Evolutionary conservation across 2,797 vertebrate species (phyloP).

Genomic region (Aratinga solstitialis): DNA sequence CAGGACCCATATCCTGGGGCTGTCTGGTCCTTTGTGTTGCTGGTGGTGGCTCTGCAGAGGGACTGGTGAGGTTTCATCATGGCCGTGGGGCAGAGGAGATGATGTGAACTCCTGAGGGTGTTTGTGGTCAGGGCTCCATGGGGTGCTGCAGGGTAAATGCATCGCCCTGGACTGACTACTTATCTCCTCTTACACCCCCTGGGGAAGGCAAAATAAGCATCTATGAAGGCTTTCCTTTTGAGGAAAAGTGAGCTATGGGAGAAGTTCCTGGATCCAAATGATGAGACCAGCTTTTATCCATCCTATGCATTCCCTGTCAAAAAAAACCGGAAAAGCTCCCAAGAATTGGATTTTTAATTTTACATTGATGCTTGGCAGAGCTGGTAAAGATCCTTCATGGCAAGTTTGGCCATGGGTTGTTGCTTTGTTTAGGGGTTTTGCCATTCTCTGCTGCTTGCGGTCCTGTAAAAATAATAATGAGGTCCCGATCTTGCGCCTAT

Average conservation of each 20-base stretch:
- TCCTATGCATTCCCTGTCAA: neutral
- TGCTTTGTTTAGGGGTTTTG: constrained; percentile 6
- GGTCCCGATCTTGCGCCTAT: constrained; percentile 28
- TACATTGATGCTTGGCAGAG: constrained; percentile 10
- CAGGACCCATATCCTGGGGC: neutral
- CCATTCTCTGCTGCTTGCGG: neutral
- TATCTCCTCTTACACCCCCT: neutral
- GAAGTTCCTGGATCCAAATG: neutral
- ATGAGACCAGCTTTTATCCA: neutral
- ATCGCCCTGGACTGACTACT: neutral
- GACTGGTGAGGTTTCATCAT: neutral
- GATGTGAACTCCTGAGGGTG: neutral
- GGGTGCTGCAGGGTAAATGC: fast-evolving
- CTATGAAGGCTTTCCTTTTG: neutral
- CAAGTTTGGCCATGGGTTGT: neutral
- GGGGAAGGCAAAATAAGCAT: neutral
- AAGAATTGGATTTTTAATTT: neutral
- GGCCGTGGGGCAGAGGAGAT: neutral
- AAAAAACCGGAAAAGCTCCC: neutral
- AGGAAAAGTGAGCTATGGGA: neutral
- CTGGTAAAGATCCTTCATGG: constrained; percentile 1
- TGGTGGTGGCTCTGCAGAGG: neutral
- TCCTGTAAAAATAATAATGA: constrained; percentile 51
- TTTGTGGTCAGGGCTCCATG: neutral
- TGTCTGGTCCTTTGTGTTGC: neutral